Evolutionary conservation across 2,797 vertebrate genomes (phyloP).

Genomic region (Huso huso): DNA sequence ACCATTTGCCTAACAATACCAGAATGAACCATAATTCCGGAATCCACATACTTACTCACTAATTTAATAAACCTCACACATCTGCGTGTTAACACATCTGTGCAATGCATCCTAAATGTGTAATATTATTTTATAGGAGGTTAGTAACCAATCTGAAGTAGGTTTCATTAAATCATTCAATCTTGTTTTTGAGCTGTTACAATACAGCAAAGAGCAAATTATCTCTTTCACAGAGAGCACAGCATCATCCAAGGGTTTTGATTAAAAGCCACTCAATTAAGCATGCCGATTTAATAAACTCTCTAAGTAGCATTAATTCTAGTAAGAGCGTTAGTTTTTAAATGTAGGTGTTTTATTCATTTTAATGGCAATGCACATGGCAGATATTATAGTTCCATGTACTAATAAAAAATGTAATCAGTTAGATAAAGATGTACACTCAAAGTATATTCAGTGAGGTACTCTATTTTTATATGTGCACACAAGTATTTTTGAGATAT

Average conservation of each 20-base stretch:
- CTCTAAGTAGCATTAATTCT: not conserved
- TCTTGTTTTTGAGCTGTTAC: constrained; percentile 80
- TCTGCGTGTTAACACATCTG: constrained; percentile 78
- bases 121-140: constrained; percentile 79
- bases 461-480: too few relatives aligned
- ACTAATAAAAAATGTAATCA: too few relatives aligned
- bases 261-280: constrained; percentile 80
- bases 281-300: constrained; percentile 67
- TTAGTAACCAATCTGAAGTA: constrained; percentile 79
- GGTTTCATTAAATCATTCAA: constrained; percentile 78
- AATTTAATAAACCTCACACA: constrained; percentile 76
- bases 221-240: constrained; percentile 68
- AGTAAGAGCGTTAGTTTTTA: too few relatives aligned
- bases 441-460: too few relatives aligned
- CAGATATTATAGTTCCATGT: too few relatives aligned
- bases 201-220: constrained; percentile 76
- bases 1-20: constrained; percentile 78
- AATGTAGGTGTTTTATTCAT: too few relatives aligned
- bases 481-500: too few relatives aligned
- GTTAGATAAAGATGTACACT: too few relatives aligned
- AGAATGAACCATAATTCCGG: constrained; percentile 74
- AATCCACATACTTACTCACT: constrained; percentile 67
- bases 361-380: too few relatives aligned
- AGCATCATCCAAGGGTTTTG: constrained; percentile 73
- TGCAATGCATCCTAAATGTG: constrained; percentile 74